A percentile compares a stretch with the other conserved stretches of the same genome.
phyloP scores from a whole-genome alignment of 1,140 invertebrate genomes.

The Nautilus pompilius region DNA sequence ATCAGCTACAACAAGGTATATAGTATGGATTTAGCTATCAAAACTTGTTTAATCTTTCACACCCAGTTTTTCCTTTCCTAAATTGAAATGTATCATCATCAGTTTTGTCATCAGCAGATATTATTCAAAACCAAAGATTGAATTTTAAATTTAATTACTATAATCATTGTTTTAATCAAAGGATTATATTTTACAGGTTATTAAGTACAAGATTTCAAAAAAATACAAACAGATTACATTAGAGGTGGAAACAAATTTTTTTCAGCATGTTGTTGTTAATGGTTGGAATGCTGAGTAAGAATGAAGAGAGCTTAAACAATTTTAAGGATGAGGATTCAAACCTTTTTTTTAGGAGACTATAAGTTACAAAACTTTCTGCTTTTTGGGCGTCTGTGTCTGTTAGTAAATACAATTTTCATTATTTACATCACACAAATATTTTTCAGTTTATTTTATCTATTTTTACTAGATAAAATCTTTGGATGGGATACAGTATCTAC shows the following conservation, averaged over 20 bases:
- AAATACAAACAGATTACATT: no score
- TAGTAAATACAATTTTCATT: neutral
- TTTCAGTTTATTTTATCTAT: conserved; percentile 7
- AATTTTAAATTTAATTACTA: neutral
- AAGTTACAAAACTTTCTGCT: neutral
- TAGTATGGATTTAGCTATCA: neutral
- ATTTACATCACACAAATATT: neutral
- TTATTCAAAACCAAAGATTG: no score
- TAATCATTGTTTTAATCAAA: no score
- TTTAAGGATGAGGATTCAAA: neutral
- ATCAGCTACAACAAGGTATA: conserved; percentile 46
- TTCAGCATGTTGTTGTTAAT: no score
- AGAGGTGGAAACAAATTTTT: no score
- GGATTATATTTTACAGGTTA: no score
- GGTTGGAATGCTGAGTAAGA: no score
- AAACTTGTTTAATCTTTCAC: neutral
- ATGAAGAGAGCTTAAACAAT: neutral
- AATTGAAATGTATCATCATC: neutral
- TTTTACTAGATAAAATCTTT: conserved; percentile 35
- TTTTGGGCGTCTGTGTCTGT: neutral
- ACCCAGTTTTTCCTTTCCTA: neutral
- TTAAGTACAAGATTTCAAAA: no score
- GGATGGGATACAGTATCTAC: conserved; percentile 45
- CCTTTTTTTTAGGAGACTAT: neutral
- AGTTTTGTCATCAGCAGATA: no score